Base-by-base conservation (phyloP, 1,140 invertebrate species). In the Nylanderia fulva region DNA sequence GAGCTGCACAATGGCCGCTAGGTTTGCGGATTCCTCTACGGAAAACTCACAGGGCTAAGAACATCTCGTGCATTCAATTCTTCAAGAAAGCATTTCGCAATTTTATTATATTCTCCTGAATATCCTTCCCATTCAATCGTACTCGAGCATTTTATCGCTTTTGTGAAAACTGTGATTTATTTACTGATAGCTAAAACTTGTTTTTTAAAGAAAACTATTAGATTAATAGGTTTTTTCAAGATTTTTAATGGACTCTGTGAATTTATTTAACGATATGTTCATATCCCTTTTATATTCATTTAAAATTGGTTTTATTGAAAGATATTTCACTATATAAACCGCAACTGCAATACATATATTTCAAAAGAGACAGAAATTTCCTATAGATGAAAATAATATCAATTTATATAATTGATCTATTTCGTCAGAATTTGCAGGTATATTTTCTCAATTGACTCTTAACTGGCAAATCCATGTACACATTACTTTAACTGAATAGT, bases 1-100 rank as follows among this genome's bases (percentile, higher is more conserved):
- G 33, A 8, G 24, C 24, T 27, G 42, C 68, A 71, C 68, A 71
- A 52, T 71, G 24, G 68, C 45, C 11, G 68, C 27, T n/a, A 52
- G 15, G 15, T 71, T 24, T 69, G n/a, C 5, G 45, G 45, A 48
- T 48, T 48, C 45, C 45, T 48, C 45, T 27, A 52, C 9, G 29
- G 18, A 48, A 27, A 69, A 48, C 27, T 33, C 24, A 48, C 13
- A 69, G 18, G 15, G 7, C 68, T 13, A 71, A 48, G 45, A 29
- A 52, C 3, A 52, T 48, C 27, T 71, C 66, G 24, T 69, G 13
- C 15, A 27, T 27, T 71, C 27, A 21, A 29, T 71, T 27, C 45
- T 29, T 52, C 9, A 52, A 29, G 27, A 69, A n/a, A 66, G 63
- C 36, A 48, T 33, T 13, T 71, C 24, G 18, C 7, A 33, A 52